These are phyloP conservation scores for Andrena chrysosceles DNA, from an alignment of 2,888 invertebrate species.

Conservation along the genomic window DNA sequence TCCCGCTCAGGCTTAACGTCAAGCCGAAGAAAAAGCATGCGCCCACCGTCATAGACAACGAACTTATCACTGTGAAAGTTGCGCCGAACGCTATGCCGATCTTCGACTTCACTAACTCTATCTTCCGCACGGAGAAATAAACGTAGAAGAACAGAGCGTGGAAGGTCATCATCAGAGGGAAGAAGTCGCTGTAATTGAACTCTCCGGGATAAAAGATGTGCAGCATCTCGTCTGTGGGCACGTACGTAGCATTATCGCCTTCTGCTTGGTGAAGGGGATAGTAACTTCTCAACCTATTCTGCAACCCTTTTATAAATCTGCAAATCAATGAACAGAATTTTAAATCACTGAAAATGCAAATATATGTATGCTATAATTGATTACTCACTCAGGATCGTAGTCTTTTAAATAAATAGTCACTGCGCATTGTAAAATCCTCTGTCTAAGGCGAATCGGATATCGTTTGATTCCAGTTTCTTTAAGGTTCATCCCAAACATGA, in stretches of 20 bases:
- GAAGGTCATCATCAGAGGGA: slow-evolving; percentile 94
- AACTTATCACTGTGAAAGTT: slow-evolving; percentile 93
- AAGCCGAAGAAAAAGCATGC: slow-evolving; percentile 95
- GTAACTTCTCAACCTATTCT: slow-evolving; percentile 88
- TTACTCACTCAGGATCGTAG: slow-evolving; percentile 90
- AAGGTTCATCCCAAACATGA: slow-evolving; percentile 96
- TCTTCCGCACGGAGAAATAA: slow-evolving; percentile 98
- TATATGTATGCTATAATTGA: neutral
- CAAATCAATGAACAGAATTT: slow-evolving; percentile 22
- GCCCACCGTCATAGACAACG: slow-evolving; percentile 96
- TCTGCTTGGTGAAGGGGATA: slow-evolving; percentile 90
- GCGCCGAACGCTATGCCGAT: slow-evolving; percentile 95
- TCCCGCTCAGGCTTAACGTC: slow-evolving; percentile 92
- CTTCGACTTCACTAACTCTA: slow-evolving; percentile 96
- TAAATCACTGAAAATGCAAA: neutral
- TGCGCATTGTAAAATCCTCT: slow-evolving; percentile 95
- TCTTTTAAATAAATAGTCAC: slow-evolving; percentile 94
- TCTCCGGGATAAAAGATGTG: slow-evolving; percentile 96
- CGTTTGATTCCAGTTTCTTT: slow-evolving; percentile 96
- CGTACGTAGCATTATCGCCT: slow-evolving; percentile 81
- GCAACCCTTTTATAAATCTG: slow-evolving; percentile 92
- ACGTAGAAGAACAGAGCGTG: slow-evolving; percentile 95
- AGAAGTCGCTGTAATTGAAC: slow-evolving; percentile 93
- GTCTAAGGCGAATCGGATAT: slow-evolving; percentile 93
- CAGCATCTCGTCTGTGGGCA: slow-evolving; percentile 85